Conservation (phyloP, 35 echinoderm and acorn worm genomes). For the Stichopus chloronotus region DNA sequence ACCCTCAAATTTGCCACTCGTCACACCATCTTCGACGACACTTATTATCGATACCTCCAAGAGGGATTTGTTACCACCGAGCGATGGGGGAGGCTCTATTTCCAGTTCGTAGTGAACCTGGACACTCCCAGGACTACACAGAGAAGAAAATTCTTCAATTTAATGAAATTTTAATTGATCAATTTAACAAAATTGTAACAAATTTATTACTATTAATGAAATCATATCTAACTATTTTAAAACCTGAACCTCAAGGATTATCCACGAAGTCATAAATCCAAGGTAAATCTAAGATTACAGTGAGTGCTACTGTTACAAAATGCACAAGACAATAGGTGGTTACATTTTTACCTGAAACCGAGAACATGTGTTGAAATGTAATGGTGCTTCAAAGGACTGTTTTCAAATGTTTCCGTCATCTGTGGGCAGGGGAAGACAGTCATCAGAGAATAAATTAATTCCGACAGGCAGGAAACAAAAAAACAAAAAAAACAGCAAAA, state of each 20-base stretch:
- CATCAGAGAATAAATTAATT: no score
- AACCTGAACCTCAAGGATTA: no score
- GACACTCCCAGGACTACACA: slow-evolving; percentile 39
- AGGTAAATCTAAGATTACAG: no score
- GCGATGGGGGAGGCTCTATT: neutral
- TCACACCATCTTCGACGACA: neutral
- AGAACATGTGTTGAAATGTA: neutral
- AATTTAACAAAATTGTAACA: no score
- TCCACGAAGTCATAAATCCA: no score
- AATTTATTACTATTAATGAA: no score
- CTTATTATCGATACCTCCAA: neutral
- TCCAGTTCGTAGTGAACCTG: neutral
- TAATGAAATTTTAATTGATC: neutral
- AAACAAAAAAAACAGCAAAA: no score
- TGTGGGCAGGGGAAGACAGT: neutral
- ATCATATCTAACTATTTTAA: no score
- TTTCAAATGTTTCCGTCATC: neutral
- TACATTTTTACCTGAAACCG: neutral
- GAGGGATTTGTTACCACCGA: neutral
- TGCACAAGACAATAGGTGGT: neutral
- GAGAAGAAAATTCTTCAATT: neutral
- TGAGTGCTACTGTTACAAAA: no score
- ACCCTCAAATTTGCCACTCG: neutral
- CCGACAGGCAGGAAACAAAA: no score
- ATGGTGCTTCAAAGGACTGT: neutral